Conservation (phyloP, 1,140 invertebrate genomes). For the Drosophila simulans region DNA sequence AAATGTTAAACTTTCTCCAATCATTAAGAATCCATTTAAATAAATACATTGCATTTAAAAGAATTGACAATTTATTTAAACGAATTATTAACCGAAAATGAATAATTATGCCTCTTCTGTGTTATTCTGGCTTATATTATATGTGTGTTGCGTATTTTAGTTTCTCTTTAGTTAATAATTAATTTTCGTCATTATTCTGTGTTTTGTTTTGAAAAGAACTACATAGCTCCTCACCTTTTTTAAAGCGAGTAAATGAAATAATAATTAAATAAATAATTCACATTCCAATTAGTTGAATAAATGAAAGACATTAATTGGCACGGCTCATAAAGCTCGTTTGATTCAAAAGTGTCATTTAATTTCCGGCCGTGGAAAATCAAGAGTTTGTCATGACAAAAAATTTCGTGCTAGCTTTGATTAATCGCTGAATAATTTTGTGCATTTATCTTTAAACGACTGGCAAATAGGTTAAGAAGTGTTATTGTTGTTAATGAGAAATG, state of each 20-base stretch:
- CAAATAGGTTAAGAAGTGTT: too few relatives aligned
- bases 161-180: not conserved
- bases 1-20: not conserved
- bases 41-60: not conserved
- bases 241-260: too few relatives aligned
- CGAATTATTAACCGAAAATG: not conserved
- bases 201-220: not conserved
- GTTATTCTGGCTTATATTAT: not conserved
- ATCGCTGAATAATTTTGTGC: not conserved
- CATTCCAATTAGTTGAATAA: conserved; percentile 6
- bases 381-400: not conserved
- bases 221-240: not conserved
- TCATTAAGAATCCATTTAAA: not conserved
- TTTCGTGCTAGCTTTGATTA: not conserved
- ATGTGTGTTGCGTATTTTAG: not conserved
- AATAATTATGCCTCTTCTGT: too few relatives aligned
- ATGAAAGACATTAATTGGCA: conserved; percentile 4
- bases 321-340: not conserved
- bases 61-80: not conserved
- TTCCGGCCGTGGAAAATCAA: not conserved
- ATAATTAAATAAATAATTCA: not conserved
- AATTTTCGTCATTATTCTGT: not conserved
- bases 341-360: not conserved
- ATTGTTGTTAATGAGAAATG: too few relatives aligned
- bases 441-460: too few relatives aligned